phyloP scores from a whole-genome alignment of 2,113 vertebrate species.

The Terrapene triunguis region DNA sequence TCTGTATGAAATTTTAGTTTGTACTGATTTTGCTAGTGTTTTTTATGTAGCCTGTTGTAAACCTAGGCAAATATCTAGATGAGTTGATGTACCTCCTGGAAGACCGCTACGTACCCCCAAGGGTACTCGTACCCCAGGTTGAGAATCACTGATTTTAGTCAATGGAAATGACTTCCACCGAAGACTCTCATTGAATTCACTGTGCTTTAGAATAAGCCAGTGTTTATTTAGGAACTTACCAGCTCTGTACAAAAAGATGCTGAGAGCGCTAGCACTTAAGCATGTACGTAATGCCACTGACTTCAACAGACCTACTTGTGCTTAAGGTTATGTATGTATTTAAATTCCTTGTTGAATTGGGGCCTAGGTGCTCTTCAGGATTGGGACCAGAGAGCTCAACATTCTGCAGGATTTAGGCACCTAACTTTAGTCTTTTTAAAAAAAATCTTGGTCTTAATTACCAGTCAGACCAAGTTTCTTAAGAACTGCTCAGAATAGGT shows the following conservation, averaged over 20 bases:
- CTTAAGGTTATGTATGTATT: not conserved
- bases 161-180: not conserved
- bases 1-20: too few species aligned
- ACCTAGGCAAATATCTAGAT: too few species aligned
- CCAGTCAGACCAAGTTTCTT: not conserved
- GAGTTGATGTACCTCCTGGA: too few species aligned
- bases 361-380: not conserved
- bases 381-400: not conserved
- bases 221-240: not conserved
- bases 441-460: not conserved
- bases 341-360: not conserved
- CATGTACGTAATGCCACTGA: not conserved
- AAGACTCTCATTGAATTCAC: not conserved
- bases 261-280: not conserved
- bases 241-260: not conserved
- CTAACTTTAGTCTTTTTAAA: not conserved
- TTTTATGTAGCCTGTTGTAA: too few species aligned
- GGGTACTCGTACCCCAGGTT: too few species aligned
- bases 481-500: fast-evolving
- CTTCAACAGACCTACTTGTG: not conserved
- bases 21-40: too few species aligned
- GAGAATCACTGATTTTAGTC: too few species aligned
- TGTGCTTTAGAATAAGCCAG: not conserved
- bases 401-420: not conserved
- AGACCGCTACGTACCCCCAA: too few species aligned